Conservation (phyloP, 2,888 invertebrate genomes). For the Athripsodes cinereus region DNA sequence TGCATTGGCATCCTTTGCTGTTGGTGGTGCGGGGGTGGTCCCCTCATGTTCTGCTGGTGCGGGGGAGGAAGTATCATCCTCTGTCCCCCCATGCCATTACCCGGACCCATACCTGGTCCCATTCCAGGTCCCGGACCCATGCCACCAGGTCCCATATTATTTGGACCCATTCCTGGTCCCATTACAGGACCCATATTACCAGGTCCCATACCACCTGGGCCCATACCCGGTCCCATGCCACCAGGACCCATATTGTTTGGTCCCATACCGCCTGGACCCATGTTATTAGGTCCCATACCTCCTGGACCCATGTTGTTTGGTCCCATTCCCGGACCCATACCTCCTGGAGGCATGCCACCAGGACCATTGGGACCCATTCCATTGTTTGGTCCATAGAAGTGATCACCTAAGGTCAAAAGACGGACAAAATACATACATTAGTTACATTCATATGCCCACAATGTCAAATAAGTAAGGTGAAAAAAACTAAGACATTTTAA, state of each 20-base stretch:
- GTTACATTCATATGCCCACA: too few relatives aligned
- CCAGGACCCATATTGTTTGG: slow-evolving; percentile 30
- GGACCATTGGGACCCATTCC: slow-evolving; percentile 35
- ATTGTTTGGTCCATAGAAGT: slow-evolving; percentile 42
- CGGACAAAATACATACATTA: not conserved
- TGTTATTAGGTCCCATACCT: slow-evolving; percentile 34
- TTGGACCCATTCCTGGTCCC: slow-evolving; percentile 36
- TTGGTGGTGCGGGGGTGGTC: slow-evolving; percentile 37
- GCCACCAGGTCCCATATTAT: slow-evolving; percentile 33
- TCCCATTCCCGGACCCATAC: slow-evolving; percentile 28
- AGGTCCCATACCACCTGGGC: slow-evolving; percentile 33
- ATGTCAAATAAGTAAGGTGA: too few relatives aligned
- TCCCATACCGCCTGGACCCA: slow-evolving; percentile 37
- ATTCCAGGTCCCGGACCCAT: slow-evolving; percentile 30
- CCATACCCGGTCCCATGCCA: slow-evolving; percentile 35
- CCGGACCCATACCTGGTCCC: slow-evolving; percentile 28
- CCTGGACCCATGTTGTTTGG: slow-evolving; percentile 30
- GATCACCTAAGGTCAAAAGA: slow-evolving; percentile 32
- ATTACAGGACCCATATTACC: slow-evolving; percentile 33
- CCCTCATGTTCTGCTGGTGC: slow-evolving; percentile 42
- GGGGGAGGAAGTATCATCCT: slow-evolving; percentile 40
- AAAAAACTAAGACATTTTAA: too few relatives aligned
- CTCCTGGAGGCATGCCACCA: slow-evolving; percentile 25
- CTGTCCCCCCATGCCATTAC: slow-evolving; percentile 26
- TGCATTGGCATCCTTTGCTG: slow-evolving; percentile 27